Evolutionary conservation across 2,888 invertebrate species (phyloP), one percentile per base, ranked within the genome.

Genomic region (Acronicta psi): DNA sequence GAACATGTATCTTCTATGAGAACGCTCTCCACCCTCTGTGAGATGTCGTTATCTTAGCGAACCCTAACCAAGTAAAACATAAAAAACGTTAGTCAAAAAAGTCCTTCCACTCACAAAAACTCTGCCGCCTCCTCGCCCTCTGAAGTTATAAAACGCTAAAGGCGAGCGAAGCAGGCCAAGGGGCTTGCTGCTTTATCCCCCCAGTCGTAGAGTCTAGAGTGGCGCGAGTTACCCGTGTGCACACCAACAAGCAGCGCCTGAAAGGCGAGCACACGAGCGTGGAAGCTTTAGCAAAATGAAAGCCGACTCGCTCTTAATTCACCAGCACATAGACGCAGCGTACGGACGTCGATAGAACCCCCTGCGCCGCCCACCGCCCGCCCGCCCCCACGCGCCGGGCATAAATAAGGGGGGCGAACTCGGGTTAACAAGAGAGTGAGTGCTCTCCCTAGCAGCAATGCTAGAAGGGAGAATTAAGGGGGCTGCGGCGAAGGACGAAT

Each of bases 301-400:
- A 93, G 93, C 93, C 92, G 92, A 92, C 88, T 92, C 93, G 92
- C 93, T 94, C 93, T 93, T 93, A 93, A 93, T 93, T 93, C 93
- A 94, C 93, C 86, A 89, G 81, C 85, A 93, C 93, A 92, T 85
- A 84, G 88, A 86, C 83, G 82, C 79, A 79, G 81, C 82, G 88
- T 87, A 87, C 85, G 84, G 83, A 87, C 88, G 88, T 88, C 88
- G 91, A 89, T 88, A 81, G 79, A 68, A 68, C 76, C 85, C 86
- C 87, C 84, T 73, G 77, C 72, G 73, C 78, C 77, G 58, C 76
- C 82, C 71, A 75, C 80, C 80, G 65, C 79, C 81, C 86, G 80
- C 82, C 82, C 77, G 80, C 81, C 80, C 73, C 82, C 87, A 77
- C 84, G 79, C 79, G 81, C 82, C 87, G 76, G 86, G 90, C 89